Base-by-base conservation (phyloP, 2,113 vertebrate species). In the Uria aalge region DNA sequence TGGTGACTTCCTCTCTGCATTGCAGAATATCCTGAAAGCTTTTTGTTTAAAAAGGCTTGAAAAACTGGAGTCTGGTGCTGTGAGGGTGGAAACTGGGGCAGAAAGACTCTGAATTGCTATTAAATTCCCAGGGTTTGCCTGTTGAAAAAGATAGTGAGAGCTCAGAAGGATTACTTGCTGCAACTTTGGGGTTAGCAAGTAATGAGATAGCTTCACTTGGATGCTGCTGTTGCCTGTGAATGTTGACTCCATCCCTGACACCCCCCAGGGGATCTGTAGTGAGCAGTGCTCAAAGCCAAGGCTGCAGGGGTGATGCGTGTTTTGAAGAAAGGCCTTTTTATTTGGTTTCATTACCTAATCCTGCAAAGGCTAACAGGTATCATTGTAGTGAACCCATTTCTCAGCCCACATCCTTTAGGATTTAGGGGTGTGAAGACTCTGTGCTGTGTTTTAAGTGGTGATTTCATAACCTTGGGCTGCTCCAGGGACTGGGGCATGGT, bases 371-470 rank as follows among this genome's bases (percentile, higher is more conserved):
- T 59, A 3, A 0, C 0, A 15, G 32, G 15, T 64, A 6, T 17
- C 2, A 1, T 8, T 60, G 15, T 6, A 40, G 29, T 2, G 4
- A 80, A 34, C 5, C 4, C 0, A 1, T 32, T 62, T 76, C 48
- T 60, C 8, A 73, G 29, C 36, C n/a, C 17, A 18, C 8, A 14
- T 24, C 5, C 14, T 32, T 38, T 15, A 30, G 53, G 15, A 30
- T 38, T 60, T 21, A 11, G 24, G 26, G 6, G 7, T 32, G 20
- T 12, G 19, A 50, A 41, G 27, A 23, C 29, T 38, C 19, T 17
- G 16, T 47, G 27, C 22, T 83, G 18, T 71, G 21, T n/a, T 50
- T 79, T 72, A 71, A 57, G 19, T 19, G 22, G 29, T 3, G 2
- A 5, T 47, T 91, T 83, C 19, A 15, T 38, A 67, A 18, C 30